Evolutionary conservation across 2,113 vertebrate species (phyloP).

Genomic region (Mesoclemmys tuberculata): DNA sequence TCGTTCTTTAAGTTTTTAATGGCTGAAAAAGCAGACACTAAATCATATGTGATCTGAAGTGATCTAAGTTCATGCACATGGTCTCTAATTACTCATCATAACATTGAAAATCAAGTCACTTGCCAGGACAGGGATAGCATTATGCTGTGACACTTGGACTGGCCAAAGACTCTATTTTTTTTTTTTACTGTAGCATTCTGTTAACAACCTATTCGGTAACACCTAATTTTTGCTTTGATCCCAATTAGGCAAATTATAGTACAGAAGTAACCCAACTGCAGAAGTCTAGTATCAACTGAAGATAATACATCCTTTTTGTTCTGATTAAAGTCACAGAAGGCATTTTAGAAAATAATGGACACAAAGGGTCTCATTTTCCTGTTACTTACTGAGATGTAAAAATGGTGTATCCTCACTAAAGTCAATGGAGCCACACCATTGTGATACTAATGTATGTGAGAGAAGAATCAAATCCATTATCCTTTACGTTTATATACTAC

Average conservation of each 20-base stretch:
- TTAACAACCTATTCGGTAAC: constrained; percentile 60
- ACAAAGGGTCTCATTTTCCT: not conserved
- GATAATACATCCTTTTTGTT: not conserved
- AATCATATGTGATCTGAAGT: constrained; percentile 50
- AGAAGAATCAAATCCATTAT: not conserved
- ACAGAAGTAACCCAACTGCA: constrained; percentile 33
- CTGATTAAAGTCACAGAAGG: constrained; percentile 9
- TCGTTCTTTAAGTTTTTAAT: constrained; percentile 35
- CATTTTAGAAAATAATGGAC: not conserved
- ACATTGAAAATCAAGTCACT: constrained; percentile 71
- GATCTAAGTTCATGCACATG: constrained; percentile 63
- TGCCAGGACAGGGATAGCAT: constrained; percentile 23
- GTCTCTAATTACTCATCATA: constrained; percentile 73
- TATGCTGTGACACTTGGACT: constrained; percentile 50
- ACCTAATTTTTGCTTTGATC: constrained; percentile 61
- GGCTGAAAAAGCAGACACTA: constrained; percentile 34
- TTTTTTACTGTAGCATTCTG: constrained; percentile 50
- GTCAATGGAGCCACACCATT: not conserved
- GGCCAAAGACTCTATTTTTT: constrained; percentile 41
- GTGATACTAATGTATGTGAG: not conserved
- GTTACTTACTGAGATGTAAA: not conserved
- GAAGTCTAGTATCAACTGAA: constrained; percentile 18
- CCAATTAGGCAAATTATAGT: constrained; percentile 47
- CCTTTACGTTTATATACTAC: not conserved
- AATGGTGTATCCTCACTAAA: not conserved